phyloP scores from a whole-genome alignment of 2,113 vertebrate species.

The Hystrix cristata region DNA sequence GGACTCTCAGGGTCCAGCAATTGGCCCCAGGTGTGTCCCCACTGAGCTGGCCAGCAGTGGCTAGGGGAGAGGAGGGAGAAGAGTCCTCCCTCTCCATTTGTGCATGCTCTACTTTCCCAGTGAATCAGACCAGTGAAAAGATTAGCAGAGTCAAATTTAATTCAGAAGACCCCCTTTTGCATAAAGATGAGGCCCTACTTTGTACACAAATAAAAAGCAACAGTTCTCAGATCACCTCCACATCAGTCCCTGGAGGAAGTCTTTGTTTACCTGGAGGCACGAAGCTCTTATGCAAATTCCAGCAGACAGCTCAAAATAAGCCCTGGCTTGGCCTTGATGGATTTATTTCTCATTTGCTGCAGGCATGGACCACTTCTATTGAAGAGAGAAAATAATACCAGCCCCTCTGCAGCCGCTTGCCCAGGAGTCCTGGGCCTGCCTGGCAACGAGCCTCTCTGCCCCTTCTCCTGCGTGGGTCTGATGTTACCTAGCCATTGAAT shows the following conservation, averaged over 20 bases:
- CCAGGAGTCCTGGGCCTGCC: slow-evolving; percentile 80
- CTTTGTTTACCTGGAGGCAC: slow-evolving; percentile 75
- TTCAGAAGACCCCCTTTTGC: slow-evolving; percentile 15
- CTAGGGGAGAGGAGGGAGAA: slow-evolving; percentile 13
- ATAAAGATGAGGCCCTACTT: slow-evolving; percentile 62
- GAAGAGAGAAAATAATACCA: slow-evolving; percentile 83
- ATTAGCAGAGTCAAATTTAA: slow-evolving; percentile 71
- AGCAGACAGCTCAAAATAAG: slow-evolving; percentile 56
- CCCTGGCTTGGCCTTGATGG: slow-evolving; percentile 54
- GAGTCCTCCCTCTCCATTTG: slow-evolving; percentile 61
- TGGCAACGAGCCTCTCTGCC: slow-evolving; percentile 84
- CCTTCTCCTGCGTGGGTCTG: slow-evolving; percentile 82
- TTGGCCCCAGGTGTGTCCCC: background rate
- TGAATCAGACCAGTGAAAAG: slow-evolving; percentile 65
- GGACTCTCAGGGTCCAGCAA: background rate
- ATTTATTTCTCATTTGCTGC: slow-evolving; percentile 82
- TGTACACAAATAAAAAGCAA: slow-evolving; percentile 34
- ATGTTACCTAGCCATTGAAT: slow-evolving; percentile 88
- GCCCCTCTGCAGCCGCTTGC: slow-evolving; percentile 79
- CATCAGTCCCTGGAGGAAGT: background rate
- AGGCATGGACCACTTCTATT: slow-evolving; percentile 82
- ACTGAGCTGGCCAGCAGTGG: background rate
- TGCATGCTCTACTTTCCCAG: slow-evolving; percentile 71
- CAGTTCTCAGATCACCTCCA: slow-evolving; percentile 47
- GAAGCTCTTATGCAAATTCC: slow-evolving; percentile 74